Base-by-base conservation (phyloP, 2,797 vertebrate genomes). In the Falco columbarius region DNA sequence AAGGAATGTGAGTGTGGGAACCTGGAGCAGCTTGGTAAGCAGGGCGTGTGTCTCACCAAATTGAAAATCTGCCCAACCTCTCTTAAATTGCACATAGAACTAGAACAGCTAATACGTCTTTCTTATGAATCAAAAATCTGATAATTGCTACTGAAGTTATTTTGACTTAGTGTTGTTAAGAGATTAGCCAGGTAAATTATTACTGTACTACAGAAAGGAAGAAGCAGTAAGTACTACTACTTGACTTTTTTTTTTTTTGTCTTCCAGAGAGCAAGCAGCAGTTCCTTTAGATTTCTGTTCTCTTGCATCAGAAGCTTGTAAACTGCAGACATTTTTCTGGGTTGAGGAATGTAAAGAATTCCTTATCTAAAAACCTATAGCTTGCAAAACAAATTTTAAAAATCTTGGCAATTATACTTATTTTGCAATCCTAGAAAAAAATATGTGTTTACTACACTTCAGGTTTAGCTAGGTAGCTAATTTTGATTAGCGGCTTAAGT, bases 1-100 rank as follows among this genome's bases (percentile, higher is more conserved):
- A 93, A 95, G 91, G 92, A 92, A 82, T 56, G 22, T n/a, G 73
- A 72, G 87, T 85, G 87, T 89, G 96, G 95, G 91, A 94, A 82
- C 94, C 85, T 7, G 4, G 81, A 94, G 92, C 14, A 67, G 89
- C 81, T 67, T 18, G 82, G 86, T 96, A 82, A 95, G 70, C 22
- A 80, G 87, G 93, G 87, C 73, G 86, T 24, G 77, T 85, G 95
- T 66, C 77, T 58, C 49, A 81, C 91, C 93, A 75, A 29, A 91
- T 14, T 17, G 80, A 90, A 95, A 89, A 95, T 67, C 94, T 81
- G 58, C 46, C 67, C 58, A 3, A 6, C 14, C 59, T 52, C 86
- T 68, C 56, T 72, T 22, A 66, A 89, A 92, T 49, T 90, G 49
- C 47, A 71, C 36, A 0, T 5, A 7, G 79, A 86, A 46, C 68